Conservation (phyloP, 2,888 invertebrate species). For the Harpalus rubripes region DNA sequence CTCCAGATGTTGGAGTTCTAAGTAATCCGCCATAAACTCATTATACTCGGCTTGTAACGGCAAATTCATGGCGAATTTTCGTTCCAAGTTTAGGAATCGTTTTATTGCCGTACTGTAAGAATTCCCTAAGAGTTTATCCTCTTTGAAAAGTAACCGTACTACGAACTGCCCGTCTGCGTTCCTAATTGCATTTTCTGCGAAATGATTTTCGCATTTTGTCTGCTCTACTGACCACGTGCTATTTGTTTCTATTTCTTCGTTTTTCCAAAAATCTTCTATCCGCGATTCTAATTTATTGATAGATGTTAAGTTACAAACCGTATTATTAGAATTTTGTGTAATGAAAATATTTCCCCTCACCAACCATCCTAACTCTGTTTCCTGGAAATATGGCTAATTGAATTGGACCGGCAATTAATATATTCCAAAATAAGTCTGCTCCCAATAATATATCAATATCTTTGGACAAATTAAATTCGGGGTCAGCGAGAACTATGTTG, state of each 20-base stretch:
- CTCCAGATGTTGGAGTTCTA: too few species aligned
- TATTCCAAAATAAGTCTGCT: not conserved
- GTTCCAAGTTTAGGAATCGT: too few species aligned
- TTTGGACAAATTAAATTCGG: not conserved
- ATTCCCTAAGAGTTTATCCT: too few species aligned
- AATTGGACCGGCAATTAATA: not conserved
- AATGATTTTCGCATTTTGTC: conserved; percentile 12
- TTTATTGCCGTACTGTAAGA: too few species aligned
- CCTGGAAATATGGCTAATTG: too few species aligned
- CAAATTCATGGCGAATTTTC: too few species aligned
- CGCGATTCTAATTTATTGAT: not conserved
- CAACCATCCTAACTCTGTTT: too few species aligned
- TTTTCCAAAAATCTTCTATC: not conserved
- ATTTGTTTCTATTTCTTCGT: not conserved
- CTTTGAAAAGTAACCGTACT: too few species aligned
- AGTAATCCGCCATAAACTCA: too few species aligned
- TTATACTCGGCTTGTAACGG: too few species aligned
- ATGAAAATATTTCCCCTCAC: too few species aligned
- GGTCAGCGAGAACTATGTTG: conserved; percentile 8
- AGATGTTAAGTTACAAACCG: not conserved
- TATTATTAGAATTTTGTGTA: not conserved
- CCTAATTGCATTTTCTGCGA: not conserved
- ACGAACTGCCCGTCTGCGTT: too few species aligned
- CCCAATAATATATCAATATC: conserved; percentile 9
- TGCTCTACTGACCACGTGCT: not conserved